Base-by-base conservation (phyloP, 1,140 invertebrate genomes). In the Sarcophaga peregrina region DNA sequence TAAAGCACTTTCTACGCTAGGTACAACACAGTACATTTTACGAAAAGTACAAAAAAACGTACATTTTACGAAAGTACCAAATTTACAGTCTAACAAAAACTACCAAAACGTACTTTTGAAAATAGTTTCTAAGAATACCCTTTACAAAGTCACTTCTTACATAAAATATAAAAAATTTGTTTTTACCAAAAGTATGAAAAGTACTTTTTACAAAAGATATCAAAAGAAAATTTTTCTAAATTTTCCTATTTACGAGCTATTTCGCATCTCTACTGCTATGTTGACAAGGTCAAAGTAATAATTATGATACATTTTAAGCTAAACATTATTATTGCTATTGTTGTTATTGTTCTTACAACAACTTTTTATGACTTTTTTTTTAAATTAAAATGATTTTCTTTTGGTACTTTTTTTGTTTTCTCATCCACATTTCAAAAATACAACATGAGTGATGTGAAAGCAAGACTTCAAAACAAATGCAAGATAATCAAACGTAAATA, bases 231-330 rank as follows among this genome's bases (percentile, higher is more conserved):
- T 62, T 62, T 58, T 58, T 15, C 9, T 15, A 8, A 6, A n/a
- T 68, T 68, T 20, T 68, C 4, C 4, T 37, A 37, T 37, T 37
- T 37, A 37, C 4, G 25, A 1, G 1, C 25, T 6, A 68, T 20
- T 68, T 58, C 13, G 1, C n/a, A 11, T 20, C 62, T 68, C 9
- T 17, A 17, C 62, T 68, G 62, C 20, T 5, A 20, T 15, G 62
- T 68, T 68, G 62, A 52, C 62, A 68, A 68, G 62, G 62, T 68
- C 62, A 68, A 68, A 68, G 62, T 68, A 68, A 68, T 68, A 68
- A 68, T 68, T 68, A 68, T 68, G 62, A 68, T 20, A 58, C 54
- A 58, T 68, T 68, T 68, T 68, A 20, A 68, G 62, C 62, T 17
- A 68, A 68, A 58, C n/a, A 58, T 58, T 58, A 58, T 58, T 58